Evolutionary conservation across 2,888 invertebrate species (phyloP), one percentile per base, ranked within the genome.

Genomic region (Lithophane leautieri): DNA sequence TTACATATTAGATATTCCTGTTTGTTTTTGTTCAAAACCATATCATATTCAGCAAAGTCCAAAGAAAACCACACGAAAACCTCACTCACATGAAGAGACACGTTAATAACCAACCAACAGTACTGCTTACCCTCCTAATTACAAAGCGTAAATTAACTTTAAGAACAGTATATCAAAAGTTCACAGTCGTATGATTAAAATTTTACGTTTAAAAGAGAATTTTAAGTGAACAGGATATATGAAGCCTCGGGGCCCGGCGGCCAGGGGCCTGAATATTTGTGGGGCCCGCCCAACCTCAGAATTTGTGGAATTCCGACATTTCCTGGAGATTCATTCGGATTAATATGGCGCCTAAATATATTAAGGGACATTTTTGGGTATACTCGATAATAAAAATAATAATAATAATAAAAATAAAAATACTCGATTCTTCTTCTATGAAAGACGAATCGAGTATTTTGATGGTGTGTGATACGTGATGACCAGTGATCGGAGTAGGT

Each of bases 251-350:
- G 82, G n/a, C 70, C 60, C 67, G 19, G 22, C n/a, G 61, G 40
- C 65, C 16, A 63, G 72, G 73, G 62, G 22, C 44, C 61, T 82
- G 75, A 89, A 89, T 86, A 89, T 89, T 87, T 86, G 82, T 22
- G 79, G 65, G 81, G 73, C 76, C 83, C 71, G 28, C 34, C 69
- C 68, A 76, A 73, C 82, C 82, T 80, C 88, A 72, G 63, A 79
- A 88, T 86, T 79, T 70, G 68, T 62, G 82, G 78, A 78, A 87
- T 86, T 56, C 63, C 67, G 34, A 74, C 76, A 75, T 82, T 78
- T 68, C 47, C 60, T 61, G 66, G 74, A 77, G 70, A 78, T 82
- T 87, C 82, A 79, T 78, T 82, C 72, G 77, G 47, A 78, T 82
- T 73, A 85, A 74, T 78, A 81, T 67, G 76, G 83, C 76, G 70